Conservation (phyloP, 2,888 invertebrate genomes). For the Seira ritae region DNA sequence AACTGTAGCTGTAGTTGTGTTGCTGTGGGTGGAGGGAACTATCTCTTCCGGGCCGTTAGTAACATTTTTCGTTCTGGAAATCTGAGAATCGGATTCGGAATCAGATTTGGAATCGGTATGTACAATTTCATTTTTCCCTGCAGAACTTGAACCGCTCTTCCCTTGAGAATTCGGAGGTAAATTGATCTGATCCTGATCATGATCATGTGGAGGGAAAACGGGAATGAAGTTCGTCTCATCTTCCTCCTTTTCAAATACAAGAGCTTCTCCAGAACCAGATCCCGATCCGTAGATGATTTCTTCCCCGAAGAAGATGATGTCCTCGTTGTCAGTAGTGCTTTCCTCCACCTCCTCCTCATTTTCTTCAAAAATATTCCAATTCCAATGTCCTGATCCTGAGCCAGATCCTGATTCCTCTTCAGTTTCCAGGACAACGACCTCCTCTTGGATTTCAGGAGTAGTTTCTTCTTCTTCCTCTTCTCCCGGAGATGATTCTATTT, state of each 20-base stretch:
- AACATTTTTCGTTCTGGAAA: no score
- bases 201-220: slow-evolving; percentile 26
- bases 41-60: neutral
- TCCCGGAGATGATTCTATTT: neutral
- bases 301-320: neutral
- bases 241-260: slow-evolving; percentile 16
- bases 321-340: neutral
- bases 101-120: no score
- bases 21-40: neutral
- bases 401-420: neutral
- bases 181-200: no score
- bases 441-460: neutral
- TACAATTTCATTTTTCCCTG: no score
- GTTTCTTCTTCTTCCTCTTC: neutral
- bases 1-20: neutral
- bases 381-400: slow-evolving; percentile 28
- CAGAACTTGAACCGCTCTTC: no score
- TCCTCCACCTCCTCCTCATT: neutral
- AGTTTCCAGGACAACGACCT: neutral
- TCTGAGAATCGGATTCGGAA: no score
- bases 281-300: slow-evolving; percentile 26
- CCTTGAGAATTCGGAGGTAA: no score
- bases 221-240: slow-evolving; percentile 18
- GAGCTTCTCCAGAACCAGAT: slow-evolving; percentile 44
- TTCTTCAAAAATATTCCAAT: neutral